Evolutionary conservation across 1,140 invertebrate genomes (phyloP).

Genomic region (Tetraneura akinire): DNA sequence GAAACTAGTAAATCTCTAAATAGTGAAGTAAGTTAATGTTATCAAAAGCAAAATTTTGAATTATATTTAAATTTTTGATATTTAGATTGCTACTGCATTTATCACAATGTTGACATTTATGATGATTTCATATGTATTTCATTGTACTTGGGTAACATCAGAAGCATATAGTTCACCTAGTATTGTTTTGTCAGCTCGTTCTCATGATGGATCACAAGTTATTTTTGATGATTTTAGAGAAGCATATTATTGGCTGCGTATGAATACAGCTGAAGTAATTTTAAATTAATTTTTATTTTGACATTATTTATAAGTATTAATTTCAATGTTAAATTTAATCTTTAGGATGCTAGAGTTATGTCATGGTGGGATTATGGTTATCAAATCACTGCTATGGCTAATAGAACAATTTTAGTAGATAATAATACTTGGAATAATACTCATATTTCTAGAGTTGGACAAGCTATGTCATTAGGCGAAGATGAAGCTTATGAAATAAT

Average conservation of each 20-base stretch:
- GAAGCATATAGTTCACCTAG: slow-evolving; percentile 97
- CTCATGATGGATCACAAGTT: slow-evolving; percentile 90
- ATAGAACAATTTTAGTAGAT: slow-evolving; percentile 96
- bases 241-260: slow-evolving; percentile 96
- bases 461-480: slow-evolving; percentile 96
- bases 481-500: slow-evolving; percentile 97
- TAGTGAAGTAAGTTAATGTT: slow-evolving; percentile 69
- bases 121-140: slow-evolving; percentile 89
- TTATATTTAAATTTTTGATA: slow-evolving; percentile 53
- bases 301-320: background rate
- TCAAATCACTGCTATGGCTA: slow-evolving; percentile 99
- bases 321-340: slow-evolving; percentile 35
- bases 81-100: slow-evolving; percentile 81
- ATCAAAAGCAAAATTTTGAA: background rate
- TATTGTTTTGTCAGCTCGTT: slow-evolving; percentile 93
- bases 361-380: slow-evolving; percentile 99
- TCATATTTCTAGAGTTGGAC: slow-evolving; percentile 94
- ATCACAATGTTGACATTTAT: slow-evolving; percentile 81
- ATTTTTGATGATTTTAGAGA: slow-evolving; percentile 98
- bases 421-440: slow-evolving; percentile 99
- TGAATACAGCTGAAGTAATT: slow-evolving; percentile 86
- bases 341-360: slow-evolving; percentile 91
- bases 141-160: slow-evolving; percentile 99
- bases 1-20: slow-evolving; percentile 83
- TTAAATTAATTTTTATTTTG: background rate